Conservation (phyloP, 2,888 invertebrate species). For the Nemurella pictetii region DNA sequence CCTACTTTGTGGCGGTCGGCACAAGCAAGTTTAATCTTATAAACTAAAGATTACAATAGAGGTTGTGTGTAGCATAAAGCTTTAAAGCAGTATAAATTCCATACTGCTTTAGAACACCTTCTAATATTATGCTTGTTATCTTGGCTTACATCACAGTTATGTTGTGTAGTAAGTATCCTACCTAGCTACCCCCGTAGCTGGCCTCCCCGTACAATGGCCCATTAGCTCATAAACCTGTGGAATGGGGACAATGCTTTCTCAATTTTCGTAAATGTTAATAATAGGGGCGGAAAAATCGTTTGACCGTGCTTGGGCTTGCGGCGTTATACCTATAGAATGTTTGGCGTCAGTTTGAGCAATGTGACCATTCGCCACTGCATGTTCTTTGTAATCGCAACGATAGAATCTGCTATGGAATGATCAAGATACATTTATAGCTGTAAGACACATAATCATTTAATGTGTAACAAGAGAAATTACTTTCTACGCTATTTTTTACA, state of each 20-base stretch:
- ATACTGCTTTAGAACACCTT: not conserved
- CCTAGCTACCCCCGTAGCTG: not conserved
- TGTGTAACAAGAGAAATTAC: not conserved
- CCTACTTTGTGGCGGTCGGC: conserved; percentile 16
- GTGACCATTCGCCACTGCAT: too few species aligned
- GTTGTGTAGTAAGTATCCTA: not conserved
- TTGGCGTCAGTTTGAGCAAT: not conserved
- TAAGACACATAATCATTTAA: not conserved
- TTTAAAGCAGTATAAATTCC: not conserved
- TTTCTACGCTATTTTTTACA: not conserved
- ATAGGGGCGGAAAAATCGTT: not conserved
- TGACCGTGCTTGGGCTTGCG: not conserved
- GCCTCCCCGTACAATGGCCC: not conserved
- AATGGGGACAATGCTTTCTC: not conserved
- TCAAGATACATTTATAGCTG: too few species aligned
- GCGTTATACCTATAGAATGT: too few species aligned
- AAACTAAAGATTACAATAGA: conserved; percentile 32
- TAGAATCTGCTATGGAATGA: too few species aligned
- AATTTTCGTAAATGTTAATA: not conserved
- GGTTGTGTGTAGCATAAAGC: not conserved
- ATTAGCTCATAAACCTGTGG: not conserved
- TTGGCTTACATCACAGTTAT: not conserved
- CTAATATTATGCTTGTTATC: conserved; percentile 13
- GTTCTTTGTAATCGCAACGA: too few species aligned
- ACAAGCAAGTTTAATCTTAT: conserved; percentile 29